Percentiles rank a stretch among this genome's conserved stretches.
Evolutionary conservation across 2,888 invertebrate genomes (phyloP).

Genomic region (Tipula confusa): DNA sequence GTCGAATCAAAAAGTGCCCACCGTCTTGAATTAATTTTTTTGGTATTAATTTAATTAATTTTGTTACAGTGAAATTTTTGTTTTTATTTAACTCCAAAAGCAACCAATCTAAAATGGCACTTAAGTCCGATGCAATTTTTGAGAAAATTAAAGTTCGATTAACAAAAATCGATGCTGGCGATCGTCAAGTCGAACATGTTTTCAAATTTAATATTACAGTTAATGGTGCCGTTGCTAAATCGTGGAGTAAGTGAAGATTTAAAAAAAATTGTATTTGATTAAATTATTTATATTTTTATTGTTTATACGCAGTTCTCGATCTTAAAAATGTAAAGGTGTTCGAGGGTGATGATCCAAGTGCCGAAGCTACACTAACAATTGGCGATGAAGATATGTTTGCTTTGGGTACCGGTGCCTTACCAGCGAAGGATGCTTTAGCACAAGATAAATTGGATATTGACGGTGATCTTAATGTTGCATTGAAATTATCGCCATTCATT

Average conservation of each 20-base stretch:
- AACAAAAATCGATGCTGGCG: constrained; percentile 34
- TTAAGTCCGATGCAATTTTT: constrained; percentile 35
- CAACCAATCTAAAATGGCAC: constrained; percentile 35
- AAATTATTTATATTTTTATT: neutral
- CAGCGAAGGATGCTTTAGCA: constrained; percentile 35
- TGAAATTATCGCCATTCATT: constrained; percentile 35
- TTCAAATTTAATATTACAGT: constrained; percentile 36
- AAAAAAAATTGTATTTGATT: neutral
- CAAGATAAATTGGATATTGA: constrained; percentile 37
- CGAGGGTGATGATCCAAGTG: constrained; percentile 33
- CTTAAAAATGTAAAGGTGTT: constrained; percentile 36
- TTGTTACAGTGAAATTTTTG: neutral
- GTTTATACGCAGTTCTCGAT: constrained; percentile 35
- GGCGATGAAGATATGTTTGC: constrained; percentile 35
- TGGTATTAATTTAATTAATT: neutral
- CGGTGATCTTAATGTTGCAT: constrained; percentile 35
- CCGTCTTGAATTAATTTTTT: too few species aligned
- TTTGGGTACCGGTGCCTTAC: constrained; percentile 33
- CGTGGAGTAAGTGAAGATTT: constrained; percentile 36
- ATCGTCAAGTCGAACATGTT: constrained; percentile 35
- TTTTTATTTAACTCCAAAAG: neutral
- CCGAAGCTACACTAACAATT: constrained; percentile 35
- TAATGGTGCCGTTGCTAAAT: constrained; percentile 34
- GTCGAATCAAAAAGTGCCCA: too few species aligned
- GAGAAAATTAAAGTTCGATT: constrained; percentile 35